Percentiles rank a stretch among this genome's conserved stretches.
phyloP scores from a whole-genome alignment of 2,113 vertebrate species.

The Toxotes jaculatrix region DNA sequence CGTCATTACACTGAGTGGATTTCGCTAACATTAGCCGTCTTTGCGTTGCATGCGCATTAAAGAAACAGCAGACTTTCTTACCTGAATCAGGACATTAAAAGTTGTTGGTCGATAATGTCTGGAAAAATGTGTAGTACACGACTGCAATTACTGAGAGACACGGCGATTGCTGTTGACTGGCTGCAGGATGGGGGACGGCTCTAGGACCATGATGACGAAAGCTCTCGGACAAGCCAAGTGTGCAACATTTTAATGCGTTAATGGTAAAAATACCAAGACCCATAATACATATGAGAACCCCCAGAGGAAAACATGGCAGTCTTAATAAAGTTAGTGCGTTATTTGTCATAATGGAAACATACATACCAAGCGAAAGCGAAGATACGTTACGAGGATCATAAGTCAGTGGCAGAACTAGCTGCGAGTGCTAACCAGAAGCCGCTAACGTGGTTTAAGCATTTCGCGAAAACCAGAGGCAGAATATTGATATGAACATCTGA shows the following conservation, averaged over 20 bases:
- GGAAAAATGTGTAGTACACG: background rate
- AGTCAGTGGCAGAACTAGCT: background rate
- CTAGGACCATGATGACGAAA: constrained; percentile 86
- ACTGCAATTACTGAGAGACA: constrained; percentile 42
- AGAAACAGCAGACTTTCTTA: constrained; percentile 56
- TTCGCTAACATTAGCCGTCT: background rate
- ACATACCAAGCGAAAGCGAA: background rate
- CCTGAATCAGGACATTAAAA: constrained; percentile 59
- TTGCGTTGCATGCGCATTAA: too few relatives aligned
- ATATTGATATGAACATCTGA: background rate
- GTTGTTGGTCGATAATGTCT: background rate
- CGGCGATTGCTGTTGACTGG: constrained; percentile 55
- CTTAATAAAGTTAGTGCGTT: background rate
- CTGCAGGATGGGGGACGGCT: constrained; percentile 62
- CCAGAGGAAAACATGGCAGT: fast-evolving
- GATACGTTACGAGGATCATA: background rate
- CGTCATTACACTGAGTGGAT: constrained; percentile 4
- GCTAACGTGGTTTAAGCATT: background rate
- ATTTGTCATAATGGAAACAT: background rate
- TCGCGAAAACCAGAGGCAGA: background rate
- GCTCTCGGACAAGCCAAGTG: constrained; percentile 51
- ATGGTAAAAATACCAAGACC: background rate
- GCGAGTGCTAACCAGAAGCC: background rate
- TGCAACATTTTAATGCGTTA: constrained; percentile 53
- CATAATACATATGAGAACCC: fast-evolving